Base-by-base conservation (phyloP, 1,140 invertebrate genomes). In the Scaptomyza graminum region DNA sequence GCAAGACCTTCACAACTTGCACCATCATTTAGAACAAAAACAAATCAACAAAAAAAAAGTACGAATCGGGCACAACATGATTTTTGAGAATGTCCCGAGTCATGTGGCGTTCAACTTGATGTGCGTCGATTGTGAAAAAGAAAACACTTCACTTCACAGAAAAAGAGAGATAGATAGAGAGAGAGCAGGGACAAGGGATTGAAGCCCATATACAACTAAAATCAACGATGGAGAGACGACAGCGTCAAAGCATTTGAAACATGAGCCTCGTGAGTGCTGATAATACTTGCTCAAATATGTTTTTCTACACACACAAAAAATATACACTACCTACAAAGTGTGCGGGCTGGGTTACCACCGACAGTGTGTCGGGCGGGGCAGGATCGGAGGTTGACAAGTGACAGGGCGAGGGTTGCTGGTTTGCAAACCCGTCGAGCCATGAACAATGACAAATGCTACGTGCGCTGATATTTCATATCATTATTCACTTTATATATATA, bases 231-330 rank as follows among this genome's bases (percentile, higher is more conserved):
- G 18, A 41, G 18, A 41, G 46, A 43, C 34, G 62, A 44, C 55
- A 61, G 46, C 63, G 63, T 66, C 60, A 61, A 61, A 55, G 44
- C 50, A 65, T 68, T 75, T 68, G 78, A 85, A 85, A 85, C 82
- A 78, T 78, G 82, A 87, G 78, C 78, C 63, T 63, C 82, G 74
- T 85, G 81, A 87, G 81, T 69, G 78, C 78, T 71, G 74, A 81
- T 82, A 87, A 69, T 87, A 56, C 65, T 50, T 87, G 51, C 65
- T 50, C 64, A 13, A 39, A 51, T 61, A 46, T 9, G 13, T 16
- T 34, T 34, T 34, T 7, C 28, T 34, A 22, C 18, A 22, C 18
- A 22, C 31, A 54, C 55, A 9, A 18, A 37, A 9, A 18, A 37
- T 37, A 49, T 31, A 49, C 5, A 37, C 5, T 9, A 34, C 22